Evolutionary conservation across 2,113 vertebrate genomes (phyloP), one percentile per base, ranked within the genome.

Genomic region (Periophthalmodon schlosseri): DNA sequence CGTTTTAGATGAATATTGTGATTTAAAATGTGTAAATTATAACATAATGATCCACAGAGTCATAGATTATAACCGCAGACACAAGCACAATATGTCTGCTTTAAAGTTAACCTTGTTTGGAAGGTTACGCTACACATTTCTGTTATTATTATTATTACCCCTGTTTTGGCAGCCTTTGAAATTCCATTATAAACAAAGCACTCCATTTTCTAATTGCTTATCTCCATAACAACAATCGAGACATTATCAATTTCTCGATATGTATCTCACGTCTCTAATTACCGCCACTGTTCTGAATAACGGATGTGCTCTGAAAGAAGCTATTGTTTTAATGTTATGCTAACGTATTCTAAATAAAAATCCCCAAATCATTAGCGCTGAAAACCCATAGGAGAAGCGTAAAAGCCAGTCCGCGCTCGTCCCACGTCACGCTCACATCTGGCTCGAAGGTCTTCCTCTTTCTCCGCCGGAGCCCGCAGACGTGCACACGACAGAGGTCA

Each of bases 401-500:
- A 24, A 46, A 68, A 15, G 11, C n/a, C 34, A 11, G 63, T 44
- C 60, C 68, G 58, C n/a, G 44, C 76, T 24, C n/a, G 60, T 70
- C 76, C 15, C 63, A 7, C 60, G 46, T 76, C 50, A 46, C 0
- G 11, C 75, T 68, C 81, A 57, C 61, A 70, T 78, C 73, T 46
- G 63, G 21, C 36, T 70, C 58, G 34, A 10, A 63, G 68, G 56
- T 66, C 44, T 63, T 76, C 64, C 67, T 39, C 24, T 36, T 50
- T 16, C 23, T 49, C n/a, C 12, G 34, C 52, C 54, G 10, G 60
- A 39, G 52, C 12, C 52, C 70, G 70, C 23, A 81, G 81, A 85
- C 65, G 69, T n/a, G 28, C 70, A 44, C 69, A 58, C 56, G 0
- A 54, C n/a, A 67, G 76, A 54, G 72, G 85, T 84, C 70, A 3